Evolutionary conservation across 1,140 invertebrate genomes (phyloP).

Genomic region (Pemphigus obesinymphae): DNA sequence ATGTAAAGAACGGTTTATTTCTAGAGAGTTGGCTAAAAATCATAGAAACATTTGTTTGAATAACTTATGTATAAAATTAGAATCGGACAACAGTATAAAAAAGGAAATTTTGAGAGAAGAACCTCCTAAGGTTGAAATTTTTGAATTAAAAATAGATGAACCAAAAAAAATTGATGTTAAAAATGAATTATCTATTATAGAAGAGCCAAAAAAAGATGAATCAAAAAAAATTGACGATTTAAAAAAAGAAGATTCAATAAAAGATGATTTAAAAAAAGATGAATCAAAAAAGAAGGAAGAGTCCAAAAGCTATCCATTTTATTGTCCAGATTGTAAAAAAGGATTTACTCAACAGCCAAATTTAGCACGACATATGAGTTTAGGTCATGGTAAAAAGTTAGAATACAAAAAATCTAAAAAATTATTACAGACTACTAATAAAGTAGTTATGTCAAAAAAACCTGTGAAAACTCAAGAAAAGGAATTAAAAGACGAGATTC

Average conservation of each 20-base stretch:
- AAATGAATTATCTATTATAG: neutral
- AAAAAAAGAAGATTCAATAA: neutral
- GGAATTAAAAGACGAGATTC: constrained; percentile 32
- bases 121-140: constrained; percentile 9
- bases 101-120: neutral
- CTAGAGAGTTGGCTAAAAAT: constrained; percentile 37
- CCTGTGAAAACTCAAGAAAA: constrained; percentile 30
- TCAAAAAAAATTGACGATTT: neutral
- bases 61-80: constrained; percentile 33
- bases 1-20: constrained; percentile 46
- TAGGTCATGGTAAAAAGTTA: constrained; percentile 33
- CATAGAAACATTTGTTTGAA: constrained; percentile 42
- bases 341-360: constrained; percentile 35
- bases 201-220: constrained; percentile 1
- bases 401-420: constrained; percentile 32
- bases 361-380: constrained; percentile 35
- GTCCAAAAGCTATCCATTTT: constrained; percentile 7
- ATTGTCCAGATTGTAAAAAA: constrained; percentile 32
- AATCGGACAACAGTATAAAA: neutral
- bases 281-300: constrained; percentile 4
- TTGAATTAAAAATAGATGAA: neutral
- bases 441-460: constrained; percentile 23
- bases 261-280: neutral
- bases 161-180: neutral
- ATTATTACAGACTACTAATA: neutral